A percentile compares a stretch with the other conserved stretches of the same genome.
phyloP scores from a whole-genome alignment of 2,113 vertebrate species.

The Cromileptes altivelis region DNA sequence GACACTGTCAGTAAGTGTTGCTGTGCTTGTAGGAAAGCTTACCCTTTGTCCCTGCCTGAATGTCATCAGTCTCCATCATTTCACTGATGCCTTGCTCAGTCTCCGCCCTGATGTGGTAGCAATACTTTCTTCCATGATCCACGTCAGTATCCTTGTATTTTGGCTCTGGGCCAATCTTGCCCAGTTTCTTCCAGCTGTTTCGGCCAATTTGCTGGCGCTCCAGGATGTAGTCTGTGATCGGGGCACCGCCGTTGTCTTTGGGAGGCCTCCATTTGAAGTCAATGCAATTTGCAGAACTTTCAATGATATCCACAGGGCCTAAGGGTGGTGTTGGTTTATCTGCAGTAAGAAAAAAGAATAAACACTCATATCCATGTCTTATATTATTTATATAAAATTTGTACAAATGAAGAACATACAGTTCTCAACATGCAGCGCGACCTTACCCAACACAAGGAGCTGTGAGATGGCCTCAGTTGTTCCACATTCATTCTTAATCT shows the following conservation, averaged over 20 bases:
- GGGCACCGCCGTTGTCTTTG: constrained; percentile 87
- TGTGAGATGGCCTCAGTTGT: constrained; percentile 81
- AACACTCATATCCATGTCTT: not conserved
- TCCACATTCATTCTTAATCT: constrained; percentile 89
- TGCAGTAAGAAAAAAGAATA: constrained; percentile 46
- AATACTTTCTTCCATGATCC: constrained; percentile 88
- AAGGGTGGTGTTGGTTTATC: constrained; percentile 88
- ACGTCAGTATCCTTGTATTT: constrained; percentile 86
- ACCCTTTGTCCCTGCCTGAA: constrained; percentile 90
- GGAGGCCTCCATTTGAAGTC: constrained; percentile 88
- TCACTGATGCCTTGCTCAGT: constrained; percentile 86
- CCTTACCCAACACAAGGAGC: constrained; percentile 87
- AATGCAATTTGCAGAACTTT: constrained; percentile 79
- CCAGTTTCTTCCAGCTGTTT: constrained; percentile 88
- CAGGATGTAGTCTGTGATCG: constrained; percentile 85
- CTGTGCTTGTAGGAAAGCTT: constrained; percentile 14
- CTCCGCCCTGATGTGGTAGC: constrained; percentile 89
- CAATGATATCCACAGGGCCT: constrained; percentile 87
- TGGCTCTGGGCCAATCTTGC: constrained; percentile 80
- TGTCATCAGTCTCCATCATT: constrained; percentile 87
- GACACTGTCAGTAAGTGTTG: not conserved
- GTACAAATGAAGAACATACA: not conserved
- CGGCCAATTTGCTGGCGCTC: constrained; percentile 89
- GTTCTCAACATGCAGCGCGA: not conserved
- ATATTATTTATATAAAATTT: not conserved